These are phyloP conservation scores for Percopsis omiscomaycus DNA, from an alignment of 2,797 vertebrate genomes.

Conservation along the genomic window DNA sequence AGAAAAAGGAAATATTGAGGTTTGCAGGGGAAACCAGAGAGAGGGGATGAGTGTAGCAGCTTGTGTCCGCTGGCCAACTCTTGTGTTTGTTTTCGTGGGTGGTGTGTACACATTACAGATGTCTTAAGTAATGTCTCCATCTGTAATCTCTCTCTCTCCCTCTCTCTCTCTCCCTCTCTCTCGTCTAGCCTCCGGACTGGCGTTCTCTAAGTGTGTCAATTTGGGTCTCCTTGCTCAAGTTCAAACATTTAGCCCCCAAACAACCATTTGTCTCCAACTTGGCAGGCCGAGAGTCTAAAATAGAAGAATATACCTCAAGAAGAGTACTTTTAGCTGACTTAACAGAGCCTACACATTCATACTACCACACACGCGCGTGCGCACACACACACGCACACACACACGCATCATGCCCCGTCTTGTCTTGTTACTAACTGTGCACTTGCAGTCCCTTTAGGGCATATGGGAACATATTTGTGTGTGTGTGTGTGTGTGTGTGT, in stretches of 20 bases:
- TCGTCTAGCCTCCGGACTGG: constrained; percentile 66
- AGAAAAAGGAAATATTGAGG: constrained; percentile 19
- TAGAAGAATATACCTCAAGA: constrained; percentile 71
- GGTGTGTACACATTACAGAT: constrained; percentile 78
- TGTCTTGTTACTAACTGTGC: constrained; percentile 76
- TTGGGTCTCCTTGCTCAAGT: constrained; percentile 78
- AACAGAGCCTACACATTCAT: no score
- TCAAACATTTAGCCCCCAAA: constrained; percentile 78
- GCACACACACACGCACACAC: constrained; percentile 1
- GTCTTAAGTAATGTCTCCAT: constrained; percentile 75
- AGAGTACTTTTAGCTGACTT: constrained; percentile 75
- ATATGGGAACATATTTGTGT: constrained; percentile 54
- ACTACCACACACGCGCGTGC: constrained; percentile 6
- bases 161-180: constrained; percentile 37
- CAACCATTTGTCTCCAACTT: constrained; percentile 70
- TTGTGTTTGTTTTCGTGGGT: constrained; percentile 68
- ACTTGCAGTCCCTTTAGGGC: constrained; percentile 75
- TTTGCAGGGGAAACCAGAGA: constrained; percentile 21
- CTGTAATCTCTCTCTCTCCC: constrained; percentile 63
- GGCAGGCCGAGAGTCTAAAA: constrained; percentile 63
- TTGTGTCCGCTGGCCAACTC: constrained; percentile 63
- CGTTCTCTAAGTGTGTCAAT: constrained; percentile 76
- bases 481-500: constrained; percentile 33
- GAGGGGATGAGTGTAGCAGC: constrained; percentile 33
- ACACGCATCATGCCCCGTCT: constrained; percentile 40